Conservation (phyloP, 2,797 vertebrate species). For the Borostomias antarcticus region DNA sequence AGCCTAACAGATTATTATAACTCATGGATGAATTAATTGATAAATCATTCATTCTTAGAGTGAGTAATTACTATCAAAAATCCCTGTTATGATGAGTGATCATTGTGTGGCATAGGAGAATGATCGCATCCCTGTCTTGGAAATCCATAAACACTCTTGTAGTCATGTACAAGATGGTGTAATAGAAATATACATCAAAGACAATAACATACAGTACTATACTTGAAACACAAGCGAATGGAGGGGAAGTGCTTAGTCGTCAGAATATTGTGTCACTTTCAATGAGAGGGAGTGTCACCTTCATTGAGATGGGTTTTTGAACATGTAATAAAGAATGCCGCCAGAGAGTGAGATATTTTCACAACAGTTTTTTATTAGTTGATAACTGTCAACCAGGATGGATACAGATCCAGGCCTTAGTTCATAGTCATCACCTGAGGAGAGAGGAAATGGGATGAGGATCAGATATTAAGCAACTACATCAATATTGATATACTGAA, state of each 20-base stretch:
- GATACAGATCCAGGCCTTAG: slow-evolving; percentile 44
- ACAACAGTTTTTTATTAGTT: slow-evolving; percentile 45
- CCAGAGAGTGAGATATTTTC: not conserved
- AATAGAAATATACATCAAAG: too few species aligned
- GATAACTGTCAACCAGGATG: slow-evolving; percentile 9
- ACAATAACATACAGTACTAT: too few species aligned
- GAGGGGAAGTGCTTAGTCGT: too few species aligned
- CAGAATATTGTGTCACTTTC: not conserved
- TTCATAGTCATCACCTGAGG: slow-evolving; percentile 64
- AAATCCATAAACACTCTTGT: not conserved
- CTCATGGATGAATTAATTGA: not conserved
- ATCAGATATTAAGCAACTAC: not conserved
- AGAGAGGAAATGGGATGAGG: not conserved
- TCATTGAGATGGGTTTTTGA: not conserved
- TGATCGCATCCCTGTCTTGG: not conserved
- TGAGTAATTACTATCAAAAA: not conserved
- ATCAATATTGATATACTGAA: too few species aligned
- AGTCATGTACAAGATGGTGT: not conserved
- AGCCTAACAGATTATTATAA: not conserved
- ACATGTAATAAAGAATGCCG: slow-evolving; percentile 1
- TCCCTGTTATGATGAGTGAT: not conserved
- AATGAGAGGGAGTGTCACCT: not conserved
- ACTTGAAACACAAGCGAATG: too few species aligned
- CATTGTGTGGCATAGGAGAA: not conserved
- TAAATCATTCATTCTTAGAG: not conserved